Conservation (phyloP, 2,888 invertebrate species). For the Eudasyphora cyanicolor region DNA sequence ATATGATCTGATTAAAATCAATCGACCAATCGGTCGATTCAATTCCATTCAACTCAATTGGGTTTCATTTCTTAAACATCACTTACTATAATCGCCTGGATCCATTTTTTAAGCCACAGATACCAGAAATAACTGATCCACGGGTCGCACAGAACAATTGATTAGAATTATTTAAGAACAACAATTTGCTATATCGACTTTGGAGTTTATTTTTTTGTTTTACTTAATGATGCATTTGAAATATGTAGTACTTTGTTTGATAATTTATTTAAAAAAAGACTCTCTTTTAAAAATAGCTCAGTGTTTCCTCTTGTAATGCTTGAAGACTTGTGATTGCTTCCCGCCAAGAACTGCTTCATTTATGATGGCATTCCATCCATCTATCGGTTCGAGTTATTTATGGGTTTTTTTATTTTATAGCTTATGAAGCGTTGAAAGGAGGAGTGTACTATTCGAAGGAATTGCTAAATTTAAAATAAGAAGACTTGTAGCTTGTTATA, state of each 20-base stretch:
- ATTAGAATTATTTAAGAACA: neutral
- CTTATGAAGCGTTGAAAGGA: no score
- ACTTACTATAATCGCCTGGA: constrained; percentile 10
- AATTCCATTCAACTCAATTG: neutral
- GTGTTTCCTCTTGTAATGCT: neutral
- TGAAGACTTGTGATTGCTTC: neutral
- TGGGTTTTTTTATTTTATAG: neutral
- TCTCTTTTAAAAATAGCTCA: neutral
- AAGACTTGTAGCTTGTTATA: no score
- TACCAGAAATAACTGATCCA: no score
- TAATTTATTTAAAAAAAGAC: neutral
- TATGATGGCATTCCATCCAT: neutral
- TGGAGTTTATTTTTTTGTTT: neutral
- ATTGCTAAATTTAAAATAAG: no score
- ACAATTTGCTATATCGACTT: no score
- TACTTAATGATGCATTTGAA: neutral
- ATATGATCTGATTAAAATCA: constrained; percentile 2
- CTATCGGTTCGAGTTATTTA: neutral
- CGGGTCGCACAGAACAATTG: neutral
- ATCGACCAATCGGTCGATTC: neutral
- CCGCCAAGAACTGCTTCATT: neutral
- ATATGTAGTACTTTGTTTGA: neutral
- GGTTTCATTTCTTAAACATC: neutral
- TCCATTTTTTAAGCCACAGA: constrained; percentile 1
- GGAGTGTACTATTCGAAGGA: no score